phyloP scores from a whole-genome alignment of 1,140 invertebrate genomes.

The Scaptomyza montana region DNA sequence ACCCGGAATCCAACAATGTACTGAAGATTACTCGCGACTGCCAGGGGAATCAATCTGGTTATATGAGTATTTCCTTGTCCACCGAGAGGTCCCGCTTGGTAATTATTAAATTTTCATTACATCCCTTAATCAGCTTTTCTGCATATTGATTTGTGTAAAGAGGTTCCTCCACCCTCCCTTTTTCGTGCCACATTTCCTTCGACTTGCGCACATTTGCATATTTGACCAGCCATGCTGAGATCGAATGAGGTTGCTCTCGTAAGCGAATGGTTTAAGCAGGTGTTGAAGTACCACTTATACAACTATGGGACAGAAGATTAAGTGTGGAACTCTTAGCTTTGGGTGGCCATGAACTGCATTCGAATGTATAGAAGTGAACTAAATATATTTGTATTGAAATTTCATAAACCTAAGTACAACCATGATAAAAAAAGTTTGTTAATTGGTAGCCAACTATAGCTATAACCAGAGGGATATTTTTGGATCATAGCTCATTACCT shows the following conservation, averaged over 20 bases:
- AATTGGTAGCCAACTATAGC: too few relatives aligned
- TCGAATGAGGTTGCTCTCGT: constrained; percentile 2
- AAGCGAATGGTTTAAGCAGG: constrained; percentile 55
- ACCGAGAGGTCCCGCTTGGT: constrained; percentile 60
- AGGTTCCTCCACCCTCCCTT: constrained; percentile 14
- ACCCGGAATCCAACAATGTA: constrained; percentile 33
- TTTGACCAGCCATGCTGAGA: constrained; percentile 2
- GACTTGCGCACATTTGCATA: constrained; percentile 24
- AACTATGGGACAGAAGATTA: constrained; percentile 9
- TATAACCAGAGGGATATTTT: too few relatives aligned
- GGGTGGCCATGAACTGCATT: background rate
- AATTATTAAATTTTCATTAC: constrained; percentile 84
- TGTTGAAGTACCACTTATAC: constrained; percentile 47
- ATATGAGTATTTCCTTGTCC: constrained; percentile 11
- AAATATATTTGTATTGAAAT: too few relatives aligned
- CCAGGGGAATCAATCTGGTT: constrained; percentile 1
- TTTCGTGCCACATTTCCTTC: background rate
- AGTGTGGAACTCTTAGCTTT: background rate
- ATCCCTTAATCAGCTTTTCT: constrained; percentile 82
- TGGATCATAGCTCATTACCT: too few relatives aligned
- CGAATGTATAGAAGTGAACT: background rate
- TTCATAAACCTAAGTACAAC: too few relatives aligned
- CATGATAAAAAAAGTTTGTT: too few relatives aligned
- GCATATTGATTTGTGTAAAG: constrained; percentile 70
- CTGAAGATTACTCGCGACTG: constrained; percentile 62